A percentile compares a stretch with the other conserved stretches of the same genome.
Evolutionary conservation across 1,140 invertebrate species (phyloP).

Genomic region (Myzus persicae): DNA sequence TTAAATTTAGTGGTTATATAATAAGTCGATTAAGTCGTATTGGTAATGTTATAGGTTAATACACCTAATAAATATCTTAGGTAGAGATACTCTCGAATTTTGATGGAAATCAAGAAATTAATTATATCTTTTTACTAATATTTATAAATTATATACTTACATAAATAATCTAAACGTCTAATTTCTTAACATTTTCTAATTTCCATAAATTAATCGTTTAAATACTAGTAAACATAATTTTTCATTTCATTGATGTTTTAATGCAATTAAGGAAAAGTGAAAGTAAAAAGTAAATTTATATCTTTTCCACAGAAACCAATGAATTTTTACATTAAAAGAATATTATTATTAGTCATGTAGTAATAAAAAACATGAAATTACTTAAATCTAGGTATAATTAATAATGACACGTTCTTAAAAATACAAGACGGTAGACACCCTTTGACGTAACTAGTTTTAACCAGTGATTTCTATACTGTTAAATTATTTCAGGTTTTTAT

Average conservation of each 20-base stretch:
- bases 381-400: not conserved
- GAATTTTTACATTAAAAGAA: not conserved
- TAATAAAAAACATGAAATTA: not conserved
- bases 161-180: not conserved
- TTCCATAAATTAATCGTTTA: not conserved
- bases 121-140: not conserved
- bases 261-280: slow-evolving; percentile 6
- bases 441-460: not conserved
- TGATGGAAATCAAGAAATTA: not conserved
- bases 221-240: not conserved
- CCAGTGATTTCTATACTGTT: not conserved
- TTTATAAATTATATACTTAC: not conserved
- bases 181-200: not conserved
- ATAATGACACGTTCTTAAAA: not conserved
- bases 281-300: slow-evolving; percentile 11
- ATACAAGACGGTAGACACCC: not conserved
- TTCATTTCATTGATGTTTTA: not conserved
- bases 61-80: not conserved
- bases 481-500: not conserved
- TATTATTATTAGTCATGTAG: not conserved
- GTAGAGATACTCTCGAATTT: not conserved
- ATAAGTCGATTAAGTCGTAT: not conserved
- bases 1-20: not conserved
- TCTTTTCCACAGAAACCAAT: not conserved
- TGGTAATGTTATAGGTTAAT: not conserved